These are phyloP conservation scores for Aeoliscus strigatus DNA, from an alignment of 2,797 vertebrate species.

Conservation along the genomic window DNA sequence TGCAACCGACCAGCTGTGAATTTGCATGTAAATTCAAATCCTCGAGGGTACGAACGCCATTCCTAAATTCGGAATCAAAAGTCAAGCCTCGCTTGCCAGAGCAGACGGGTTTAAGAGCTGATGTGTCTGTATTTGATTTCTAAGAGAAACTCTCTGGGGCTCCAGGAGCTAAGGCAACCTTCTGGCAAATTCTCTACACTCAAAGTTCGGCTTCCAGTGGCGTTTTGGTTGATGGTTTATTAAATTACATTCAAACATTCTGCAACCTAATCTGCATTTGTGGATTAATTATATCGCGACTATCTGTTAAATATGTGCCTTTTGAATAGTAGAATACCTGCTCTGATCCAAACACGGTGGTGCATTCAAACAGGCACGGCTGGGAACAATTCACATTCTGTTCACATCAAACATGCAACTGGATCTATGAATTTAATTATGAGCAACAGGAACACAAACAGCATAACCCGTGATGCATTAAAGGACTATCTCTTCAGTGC, in stretches of 20 bases:
- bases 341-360: slow-evolving; percentile 40
- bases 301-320: slow-evolving; percentile 42
- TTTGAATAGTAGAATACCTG: slow-evolving; percentile 37
- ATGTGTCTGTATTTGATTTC: slow-evolving; percentile 46
- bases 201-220: slow-evolving; percentile 34
- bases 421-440: slow-evolving; percentile 54
- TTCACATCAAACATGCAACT: slow-evolving; percentile 44
- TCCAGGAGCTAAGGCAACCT: slow-evolving; percentile 22
- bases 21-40: slow-evolving; percentile 64
- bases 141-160: slow-evolving; percentile 29
- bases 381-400: slow-evolving; percentile 41
- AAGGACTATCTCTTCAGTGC: slow-evolving; percentile 22
- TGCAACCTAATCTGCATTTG: slow-evolving; percentile 45
- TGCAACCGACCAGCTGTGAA: slow-evolving; percentile 53
- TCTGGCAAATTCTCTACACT: slow-evolving; percentile 40
- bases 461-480: slow-evolving; percentile 26
- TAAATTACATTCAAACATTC: slow-evolving; percentile 45
- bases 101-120: slow-evolving; percentile 35
- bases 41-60: slow-evolving; percentile 48
- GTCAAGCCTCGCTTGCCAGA: slow-evolving; percentile 24
- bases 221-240: slow-evolving; percentile 31
- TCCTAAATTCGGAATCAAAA: slow-evolving; percentile 49
- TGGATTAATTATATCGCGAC: slow-evolving; percentile 25
- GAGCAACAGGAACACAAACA: slow-evolving; percentile 43
- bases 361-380: slow-evolving; percentile 26